A percentile compares a stretch with the other conserved stretches of the same genome.
phyloP scores from a whole-genome alignment of 2,113 vertebrate genomes.

The Bungarus multicinctus region DNA sequence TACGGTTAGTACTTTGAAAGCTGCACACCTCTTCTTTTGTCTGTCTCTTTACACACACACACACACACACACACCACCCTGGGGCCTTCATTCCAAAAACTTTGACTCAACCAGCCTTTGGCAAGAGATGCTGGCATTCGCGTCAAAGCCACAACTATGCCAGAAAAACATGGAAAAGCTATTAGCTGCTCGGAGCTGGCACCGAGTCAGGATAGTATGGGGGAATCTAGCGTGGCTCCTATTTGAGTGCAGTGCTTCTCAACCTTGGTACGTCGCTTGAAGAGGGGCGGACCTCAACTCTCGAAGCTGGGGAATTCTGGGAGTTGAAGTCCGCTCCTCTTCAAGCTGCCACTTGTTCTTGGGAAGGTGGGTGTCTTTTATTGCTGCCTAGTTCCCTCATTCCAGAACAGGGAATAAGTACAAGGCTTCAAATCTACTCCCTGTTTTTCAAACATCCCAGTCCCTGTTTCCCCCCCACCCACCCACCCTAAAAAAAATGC shows the following conservation, averaged over 20 bases:
- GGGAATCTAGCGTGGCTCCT: background rate
- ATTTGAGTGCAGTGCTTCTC: background rate
- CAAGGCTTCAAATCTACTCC: background rate
- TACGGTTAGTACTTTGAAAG: background rate
- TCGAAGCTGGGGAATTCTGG: background rate
- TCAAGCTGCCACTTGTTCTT: background rate
- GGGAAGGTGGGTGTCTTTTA: background rate
- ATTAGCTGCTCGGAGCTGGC: slow-evolving; percentile 1
- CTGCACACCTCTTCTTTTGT: background rate
- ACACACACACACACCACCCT: background rate
- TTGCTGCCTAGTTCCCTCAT: background rate
- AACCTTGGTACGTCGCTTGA: background rate
- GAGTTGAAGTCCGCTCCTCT: background rate
- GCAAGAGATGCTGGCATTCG: background rate
- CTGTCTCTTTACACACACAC: background rate
- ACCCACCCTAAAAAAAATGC: background rate
- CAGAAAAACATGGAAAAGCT: slow-evolving; percentile 28
- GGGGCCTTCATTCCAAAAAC: background rate
- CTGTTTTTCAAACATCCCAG: background rate
- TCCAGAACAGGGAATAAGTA: too few species aligned
- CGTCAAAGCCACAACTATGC: slow-evolving; percentile 9
- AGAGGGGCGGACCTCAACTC: background rate
- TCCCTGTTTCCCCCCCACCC: too few species aligned
- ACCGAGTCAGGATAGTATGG: background rate
- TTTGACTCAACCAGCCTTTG: background rate